Evolutionary conservation across 1,140 invertebrate genomes (phyloP).

Genomic region (Chelonus insularis): DNA sequence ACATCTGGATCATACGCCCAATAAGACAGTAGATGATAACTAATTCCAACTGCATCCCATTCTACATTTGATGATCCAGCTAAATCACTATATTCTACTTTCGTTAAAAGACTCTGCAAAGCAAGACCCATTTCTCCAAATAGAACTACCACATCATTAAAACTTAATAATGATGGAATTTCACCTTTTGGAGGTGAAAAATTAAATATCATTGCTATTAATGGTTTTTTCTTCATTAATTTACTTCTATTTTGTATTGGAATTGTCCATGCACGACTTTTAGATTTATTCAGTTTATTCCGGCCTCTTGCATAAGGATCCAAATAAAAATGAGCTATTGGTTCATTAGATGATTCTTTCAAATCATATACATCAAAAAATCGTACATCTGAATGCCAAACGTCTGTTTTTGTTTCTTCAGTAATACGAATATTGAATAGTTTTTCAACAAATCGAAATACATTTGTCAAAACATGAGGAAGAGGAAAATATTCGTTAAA

Average conservation of each 20-base stretch:
- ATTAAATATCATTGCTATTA: slow-evolving; percentile 82
- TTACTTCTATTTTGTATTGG: slow-evolving; percentile 70
- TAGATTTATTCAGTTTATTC: slow-evolving; percentile 65
- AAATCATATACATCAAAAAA: slow-evolving; percentile 81
- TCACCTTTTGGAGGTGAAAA: slow-evolving; percentile 68
- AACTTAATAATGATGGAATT: slow-evolving; percentile 72
- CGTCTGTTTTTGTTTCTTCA: slow-evolving; percentile 64
- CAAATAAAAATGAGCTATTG: slow-evolving; percentile 80
- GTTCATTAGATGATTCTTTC: slow-evolving; percentile 63
- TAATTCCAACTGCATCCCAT: slow-evolving; percentile 85
- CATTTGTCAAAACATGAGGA: slow-evolving; percentile 72
- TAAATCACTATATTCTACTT: slow-evolving; percentile 79
- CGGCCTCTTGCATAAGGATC: slow-evolving; percentile 75
- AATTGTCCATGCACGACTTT: slow-evolving; percentile 70
- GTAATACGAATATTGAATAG: slow-evolving; percentile 85
- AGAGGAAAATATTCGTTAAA: slow-evolving; percentile 84
- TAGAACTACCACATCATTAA: slow-evolving; percentile 74
- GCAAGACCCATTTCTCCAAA: slow-evolving; percentile 81
- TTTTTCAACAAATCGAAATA: slow-evolving; percentile 75
- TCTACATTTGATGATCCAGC: slow-evolving; percentile 84
- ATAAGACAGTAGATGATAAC: slow-evolving; percentile 78
- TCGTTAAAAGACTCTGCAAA: slow-evolving; percentile 80
- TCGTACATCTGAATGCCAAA: slow-evolving; percentile 86
- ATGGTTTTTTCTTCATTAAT: slow-evolving; percentile 65
- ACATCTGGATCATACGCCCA: slow-evolving; percentile 76